These are phyloP conservation scores for Chaetodon trifasciatus DNA, from an alignment of 2,797 vertebrate species.

Conservation along the genomic window DNA sequence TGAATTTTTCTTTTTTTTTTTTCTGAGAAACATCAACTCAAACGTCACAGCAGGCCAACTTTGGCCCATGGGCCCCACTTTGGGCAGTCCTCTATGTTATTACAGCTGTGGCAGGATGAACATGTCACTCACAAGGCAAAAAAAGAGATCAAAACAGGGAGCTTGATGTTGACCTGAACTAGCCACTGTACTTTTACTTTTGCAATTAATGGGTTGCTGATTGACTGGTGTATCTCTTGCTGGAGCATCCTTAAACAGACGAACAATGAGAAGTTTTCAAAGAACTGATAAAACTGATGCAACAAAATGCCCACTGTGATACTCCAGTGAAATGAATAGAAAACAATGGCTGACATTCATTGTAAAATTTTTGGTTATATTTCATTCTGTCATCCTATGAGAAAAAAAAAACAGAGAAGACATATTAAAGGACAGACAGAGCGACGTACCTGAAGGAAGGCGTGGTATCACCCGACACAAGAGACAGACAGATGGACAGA, in stretches of 20 bases:
- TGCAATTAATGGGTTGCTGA: too few relatives aligned
- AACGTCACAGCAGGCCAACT: too few relatives aligned
- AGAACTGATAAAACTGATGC: not conserved
- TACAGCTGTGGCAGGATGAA: not conserved
- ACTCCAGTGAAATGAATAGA: not conserved
- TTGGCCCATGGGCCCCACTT: too few relatives aligned
- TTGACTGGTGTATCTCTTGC: too few relatives aligned
- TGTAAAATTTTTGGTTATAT: not conserved
- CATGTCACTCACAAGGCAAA: not conserved
- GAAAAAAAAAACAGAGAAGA: constrained; percentile 2
- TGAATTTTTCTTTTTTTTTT: too few relatives aligned
- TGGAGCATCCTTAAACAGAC: not conserved
- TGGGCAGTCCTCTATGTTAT: not conserved
- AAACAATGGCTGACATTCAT: not conserved
- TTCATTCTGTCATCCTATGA: not conserved
- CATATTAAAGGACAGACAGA: constrained; percentile 15
- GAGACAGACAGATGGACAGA: constrained; percentile 42
- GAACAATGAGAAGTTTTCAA: not conserved
- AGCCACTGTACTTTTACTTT: not conserved
- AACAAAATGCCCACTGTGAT: not conserved
- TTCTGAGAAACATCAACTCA: too few relatives aligned
- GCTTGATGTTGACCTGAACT: not conserved
- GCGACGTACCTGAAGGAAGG: constrained; percentile 69
- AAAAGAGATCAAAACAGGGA: not conserved
- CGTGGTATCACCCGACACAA: constrained; percentile 38